Conservation (phyloP, 2,113 vertebrate species). For the Dicrurus megarhynchus region DNA sequence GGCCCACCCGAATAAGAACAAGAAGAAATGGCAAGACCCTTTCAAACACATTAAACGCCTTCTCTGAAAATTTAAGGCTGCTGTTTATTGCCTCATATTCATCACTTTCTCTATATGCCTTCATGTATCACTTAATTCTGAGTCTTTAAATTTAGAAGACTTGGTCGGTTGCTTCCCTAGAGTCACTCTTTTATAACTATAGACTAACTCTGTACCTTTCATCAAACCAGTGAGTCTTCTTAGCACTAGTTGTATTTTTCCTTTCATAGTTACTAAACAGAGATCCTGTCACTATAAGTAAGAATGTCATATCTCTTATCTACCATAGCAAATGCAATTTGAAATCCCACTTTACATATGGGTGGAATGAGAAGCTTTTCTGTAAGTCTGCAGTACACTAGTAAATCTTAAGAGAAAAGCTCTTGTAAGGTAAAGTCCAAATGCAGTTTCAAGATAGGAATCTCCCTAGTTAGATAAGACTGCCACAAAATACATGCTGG, state of each 20-base stretch:
- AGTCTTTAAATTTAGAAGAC: background rate
- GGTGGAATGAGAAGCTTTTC: background rate
- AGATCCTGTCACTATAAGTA: background rate
- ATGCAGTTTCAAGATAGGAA: background rate
- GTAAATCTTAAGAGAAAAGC: background rate
- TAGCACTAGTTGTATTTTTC: background rate
- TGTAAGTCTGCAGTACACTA: background rate
- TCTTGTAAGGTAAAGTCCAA: slow-evolving; percentile 4
- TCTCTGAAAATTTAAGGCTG: background rate
- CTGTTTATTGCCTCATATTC: background rate
- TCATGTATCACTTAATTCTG: background rate
- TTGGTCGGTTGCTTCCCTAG: background rate
- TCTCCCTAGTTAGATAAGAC: slow-evolving; percentile 15
- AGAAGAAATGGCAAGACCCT: background rate
- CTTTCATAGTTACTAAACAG: background rate
- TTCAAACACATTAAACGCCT: background rate
- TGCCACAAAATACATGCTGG: background rate
- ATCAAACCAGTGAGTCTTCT: background rate
- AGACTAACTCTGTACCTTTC: background rate
- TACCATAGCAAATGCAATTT: background rate
- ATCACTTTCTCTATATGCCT: background rate
- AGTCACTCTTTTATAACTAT: background rate
- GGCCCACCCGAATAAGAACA: background rate
- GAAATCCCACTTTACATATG: background rate
- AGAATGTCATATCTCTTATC: background rate